Conservation (phyloP, 2,888 invertebrate genomes). For the Andrena haemorrhoa region DNA sequence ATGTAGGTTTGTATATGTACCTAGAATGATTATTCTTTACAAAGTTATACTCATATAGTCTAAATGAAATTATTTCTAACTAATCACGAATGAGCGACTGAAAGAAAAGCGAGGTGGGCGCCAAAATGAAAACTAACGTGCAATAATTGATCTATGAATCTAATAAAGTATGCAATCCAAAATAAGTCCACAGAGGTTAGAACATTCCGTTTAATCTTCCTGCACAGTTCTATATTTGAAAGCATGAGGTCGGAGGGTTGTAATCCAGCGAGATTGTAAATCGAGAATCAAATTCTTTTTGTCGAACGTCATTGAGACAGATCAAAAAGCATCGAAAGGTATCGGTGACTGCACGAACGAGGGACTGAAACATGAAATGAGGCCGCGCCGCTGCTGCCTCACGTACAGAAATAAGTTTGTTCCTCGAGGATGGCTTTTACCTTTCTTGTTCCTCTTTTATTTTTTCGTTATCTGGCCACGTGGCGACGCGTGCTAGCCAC, state of each 20-base stretch:
- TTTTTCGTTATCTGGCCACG: conserved; percentile 77
- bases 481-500: conserved; percentile 75
- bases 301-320: not conserved
- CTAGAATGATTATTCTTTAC: not conserved
- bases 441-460: conserved; percentile 46
- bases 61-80: not conserved
- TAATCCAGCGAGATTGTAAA: conserved; percentile 32
- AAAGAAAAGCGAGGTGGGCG: not conserved
- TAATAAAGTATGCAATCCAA: not conserved
- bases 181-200: not conserved
- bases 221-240: not conserved
- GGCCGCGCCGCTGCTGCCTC: conserved; percentile 21
- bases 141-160: not conserved
- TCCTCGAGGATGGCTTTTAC: conserved; percentile 62
- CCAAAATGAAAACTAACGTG: not conserved
- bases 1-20: not conserved
- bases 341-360: not conserved
- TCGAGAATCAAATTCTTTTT: conserved; percentile 33
- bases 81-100: not conserved
- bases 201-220: not conserved
- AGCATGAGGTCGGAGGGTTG: not conserved
- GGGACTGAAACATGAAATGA: conserved; percentile 28
- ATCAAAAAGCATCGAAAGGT: conserved; percentile 22
- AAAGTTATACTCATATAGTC: not conserved
- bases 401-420: conserved; percentile 40